phyloP scores from a whole-genome alignment of 2,113 vertebrate genomes.

The Tragelaphus imberbis region DNA sequence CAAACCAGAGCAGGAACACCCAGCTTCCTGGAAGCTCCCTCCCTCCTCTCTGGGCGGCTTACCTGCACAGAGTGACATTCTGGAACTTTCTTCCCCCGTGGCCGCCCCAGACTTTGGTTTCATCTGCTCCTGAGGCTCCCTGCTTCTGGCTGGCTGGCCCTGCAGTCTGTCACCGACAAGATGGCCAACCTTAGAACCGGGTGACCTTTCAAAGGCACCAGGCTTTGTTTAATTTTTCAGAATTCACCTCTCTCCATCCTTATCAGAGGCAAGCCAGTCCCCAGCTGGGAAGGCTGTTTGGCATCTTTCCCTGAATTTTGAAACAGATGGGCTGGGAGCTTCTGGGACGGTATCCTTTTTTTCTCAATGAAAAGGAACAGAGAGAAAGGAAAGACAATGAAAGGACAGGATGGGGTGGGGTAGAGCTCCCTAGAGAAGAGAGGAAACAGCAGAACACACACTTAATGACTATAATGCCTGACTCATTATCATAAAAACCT shows the following conservation, averaged over 20 bases:
- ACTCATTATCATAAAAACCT: background rate
- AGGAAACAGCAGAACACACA: rapidly evolving
- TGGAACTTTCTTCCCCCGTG: background rate
- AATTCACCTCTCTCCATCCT: slow-evolving; percentile 49
- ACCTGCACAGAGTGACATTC: background rate
- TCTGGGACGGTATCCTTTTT: background rate
- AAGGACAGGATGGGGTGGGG: background rate
- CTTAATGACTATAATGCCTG: background rate
- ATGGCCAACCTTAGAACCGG: background rate
- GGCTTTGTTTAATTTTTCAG: slow-evolving; percentile 66
- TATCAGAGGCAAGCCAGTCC: slow-evolving; percentile 41
- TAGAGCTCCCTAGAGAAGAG: background rate
- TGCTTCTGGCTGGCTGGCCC: background rate
- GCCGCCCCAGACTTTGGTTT: rapidly evolving
- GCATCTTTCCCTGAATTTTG: slow-evolving; percentile 34
- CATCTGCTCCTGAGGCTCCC: background rate
- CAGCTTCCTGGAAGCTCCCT: background rate
- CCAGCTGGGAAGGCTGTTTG: background rate
- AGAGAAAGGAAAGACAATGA: background rate
- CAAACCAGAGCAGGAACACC: rapidly evolving
- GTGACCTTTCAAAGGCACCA: slow-evolving; percentile 55
- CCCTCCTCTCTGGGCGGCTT: rapidly evolving
- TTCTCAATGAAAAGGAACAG: background rate
- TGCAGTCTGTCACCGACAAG: background rate
- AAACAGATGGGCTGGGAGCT: slow-evolving; percentile 18